Percentiles rank a stretch among this genome's conserved stretches.
phyloP scores from a whole-genome alignment of 2,888 invertebrate genomes.

The Clistopyga incitator region DNA sequence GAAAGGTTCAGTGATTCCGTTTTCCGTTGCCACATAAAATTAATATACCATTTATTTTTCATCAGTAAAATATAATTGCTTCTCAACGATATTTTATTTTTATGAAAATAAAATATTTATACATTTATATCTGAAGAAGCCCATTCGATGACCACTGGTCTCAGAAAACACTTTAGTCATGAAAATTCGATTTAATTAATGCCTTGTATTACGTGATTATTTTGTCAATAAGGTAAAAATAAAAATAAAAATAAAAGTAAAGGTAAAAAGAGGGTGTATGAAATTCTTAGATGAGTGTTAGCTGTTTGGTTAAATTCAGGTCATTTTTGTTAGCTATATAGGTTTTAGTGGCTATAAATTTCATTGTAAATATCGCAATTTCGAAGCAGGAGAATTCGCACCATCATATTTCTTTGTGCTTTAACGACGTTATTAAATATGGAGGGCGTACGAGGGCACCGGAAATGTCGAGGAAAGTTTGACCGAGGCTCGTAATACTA shows the following conservation, averaged over 20 bases:
- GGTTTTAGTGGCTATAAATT: not conserved
- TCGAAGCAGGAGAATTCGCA: not conserved
- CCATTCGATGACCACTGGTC: no score
- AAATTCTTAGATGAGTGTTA: not conserved
- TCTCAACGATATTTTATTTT: no score
- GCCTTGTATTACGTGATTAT: no score
- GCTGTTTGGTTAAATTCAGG: not conserved
- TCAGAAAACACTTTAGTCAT: no score
- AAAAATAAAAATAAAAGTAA: not conserved
- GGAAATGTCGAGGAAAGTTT: constrained; percentile 36
- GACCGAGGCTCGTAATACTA: constrained; percentile 39
- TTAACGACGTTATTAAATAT: constrained; percentile 33
- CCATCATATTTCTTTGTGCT: constrained; percentile 24
- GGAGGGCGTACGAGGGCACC: not conserved
- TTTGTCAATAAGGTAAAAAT: no score
- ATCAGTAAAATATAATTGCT: no score
- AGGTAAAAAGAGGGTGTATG: not conserved
- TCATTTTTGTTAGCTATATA: not conserved
- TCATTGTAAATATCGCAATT: not conserved
- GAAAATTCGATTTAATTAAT: no score
- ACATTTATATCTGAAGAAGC: no score
- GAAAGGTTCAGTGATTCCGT: no score
- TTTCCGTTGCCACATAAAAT: no score
- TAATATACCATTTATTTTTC: no score
- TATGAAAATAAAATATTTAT: no score